These are phyloP conservation scores for Caenorhabditis remanei DNA, from an alignment of 1,140 invertebrate genomes.

Conservation along the genomic window DNA sequence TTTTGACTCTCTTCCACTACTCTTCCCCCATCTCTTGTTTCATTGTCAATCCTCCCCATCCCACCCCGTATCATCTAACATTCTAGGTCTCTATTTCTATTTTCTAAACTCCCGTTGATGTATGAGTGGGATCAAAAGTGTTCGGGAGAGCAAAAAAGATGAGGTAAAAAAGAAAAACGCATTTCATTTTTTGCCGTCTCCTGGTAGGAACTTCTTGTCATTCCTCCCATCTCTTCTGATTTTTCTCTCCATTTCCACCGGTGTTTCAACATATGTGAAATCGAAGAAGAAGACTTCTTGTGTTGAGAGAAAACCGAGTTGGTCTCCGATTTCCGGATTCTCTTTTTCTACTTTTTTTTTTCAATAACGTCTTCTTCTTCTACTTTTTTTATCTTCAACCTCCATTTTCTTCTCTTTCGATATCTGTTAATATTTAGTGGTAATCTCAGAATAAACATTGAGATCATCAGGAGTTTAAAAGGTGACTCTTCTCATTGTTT, in stretches of 20 bases:
- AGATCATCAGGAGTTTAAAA: too few relatives aligned
- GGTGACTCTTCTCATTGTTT: too few relatives aligned
- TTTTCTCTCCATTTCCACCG: not conserved
- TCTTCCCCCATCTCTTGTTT: not conserved
- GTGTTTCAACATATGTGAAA: conserved; percentile 40
- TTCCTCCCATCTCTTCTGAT: not conserved
- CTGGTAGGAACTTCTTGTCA: not conserved
- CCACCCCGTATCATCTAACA: conserved; percentile 34
- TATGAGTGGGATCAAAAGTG: conserved; percentile 44
- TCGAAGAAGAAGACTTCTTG: not conserved
- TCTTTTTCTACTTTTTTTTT: not conserved
- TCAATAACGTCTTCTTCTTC: conserved; percentile 8
- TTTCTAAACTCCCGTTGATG: not conserved
- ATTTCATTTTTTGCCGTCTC: not conserved
- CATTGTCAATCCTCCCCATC: conserved; percentile 28
- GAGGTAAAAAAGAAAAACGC: not conserved
- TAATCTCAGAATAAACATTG: not conserved
- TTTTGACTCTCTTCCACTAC: not conserved
- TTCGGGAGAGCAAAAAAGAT: not conserved
- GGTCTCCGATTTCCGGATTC: conserved; percentile 43
- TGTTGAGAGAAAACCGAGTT: conserved; percentile 4
- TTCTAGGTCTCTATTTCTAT: not conserved
- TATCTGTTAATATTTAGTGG: not conserved
- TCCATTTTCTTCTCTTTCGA: not conserved
- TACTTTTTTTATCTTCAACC: not conserved